A percentile compares a stretch with the other conserved stretches of the same genome.
Evolutionary conservation across 30 jellyfish, hydroid and myxozoan genomes (phyloP).

Genomic region (Phacellophora camtschatica): DNA sequence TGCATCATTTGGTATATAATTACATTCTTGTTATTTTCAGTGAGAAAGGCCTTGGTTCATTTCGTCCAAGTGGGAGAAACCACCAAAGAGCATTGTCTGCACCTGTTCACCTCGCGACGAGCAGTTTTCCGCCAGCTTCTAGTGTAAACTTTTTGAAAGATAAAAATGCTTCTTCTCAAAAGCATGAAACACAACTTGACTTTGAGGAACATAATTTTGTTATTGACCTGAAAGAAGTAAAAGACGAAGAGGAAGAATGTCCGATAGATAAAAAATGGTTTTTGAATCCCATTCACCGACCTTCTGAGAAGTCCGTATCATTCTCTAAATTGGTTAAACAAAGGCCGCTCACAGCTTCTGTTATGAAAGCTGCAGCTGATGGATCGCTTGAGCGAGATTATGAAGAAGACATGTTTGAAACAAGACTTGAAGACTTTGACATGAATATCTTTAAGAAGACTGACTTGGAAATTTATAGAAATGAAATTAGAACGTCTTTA

Average conservation of each 20-base stretch:
- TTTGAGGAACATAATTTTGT: background rate
- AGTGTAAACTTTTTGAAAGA: background rate
- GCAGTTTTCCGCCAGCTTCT: conserved; percentile 3
- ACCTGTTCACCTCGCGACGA: background rate
- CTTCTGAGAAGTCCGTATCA: conserved; percentile 3
- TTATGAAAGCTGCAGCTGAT: conserved; percentile 38
- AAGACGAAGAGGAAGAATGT: background rate
- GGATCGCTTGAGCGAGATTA: conserved; percentile 28
- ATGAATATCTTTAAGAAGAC: conserved; percentile 39
- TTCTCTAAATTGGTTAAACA: conserved; percentile 24
- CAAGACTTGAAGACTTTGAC: conserved; percentile 29
- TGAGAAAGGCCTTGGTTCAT: conserved; percentile 6
- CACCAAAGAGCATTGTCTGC: conserved; percentile 37
- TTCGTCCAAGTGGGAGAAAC: background rate
- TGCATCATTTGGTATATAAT: too few species aligned
- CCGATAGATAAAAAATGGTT: conserved; percentile 20
- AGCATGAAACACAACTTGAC: conserved; percentile 23
- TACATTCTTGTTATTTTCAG: background rate
- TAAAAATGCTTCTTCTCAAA: conserved; percentile 21
- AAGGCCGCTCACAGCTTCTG: conserved; percentile 54
- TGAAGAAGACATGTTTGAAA: conserved; percentile 9
- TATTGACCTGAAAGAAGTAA: background rate
- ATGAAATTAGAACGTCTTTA: conserved; percentile 11
- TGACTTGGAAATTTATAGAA: conserved; percentile 25
- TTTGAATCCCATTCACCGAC: conserved; percentile 53